Evolutionary conservation across 2,888 invertebrate genomes (phyloP).

Genomic region (Agrochola lota): DNA sequence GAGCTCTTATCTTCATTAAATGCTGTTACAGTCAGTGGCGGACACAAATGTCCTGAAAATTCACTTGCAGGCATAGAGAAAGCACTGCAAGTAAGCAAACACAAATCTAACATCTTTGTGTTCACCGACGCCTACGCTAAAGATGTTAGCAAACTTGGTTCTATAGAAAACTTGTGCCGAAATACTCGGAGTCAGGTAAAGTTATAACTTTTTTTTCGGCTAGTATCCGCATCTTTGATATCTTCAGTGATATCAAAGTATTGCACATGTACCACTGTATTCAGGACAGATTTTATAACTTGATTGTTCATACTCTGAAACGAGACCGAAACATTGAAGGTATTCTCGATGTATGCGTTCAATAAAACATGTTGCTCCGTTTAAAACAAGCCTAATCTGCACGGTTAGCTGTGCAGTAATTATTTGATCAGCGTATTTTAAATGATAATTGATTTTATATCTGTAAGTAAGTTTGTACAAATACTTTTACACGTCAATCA

Average conservation of each 20-base stretch:
- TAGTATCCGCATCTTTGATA: not conserved
- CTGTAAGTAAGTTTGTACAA: no score
- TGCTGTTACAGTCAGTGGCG: constrained; percentile 66
- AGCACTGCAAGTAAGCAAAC: constrained; percentile 73
- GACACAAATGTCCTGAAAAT: constrained; percentile 78
- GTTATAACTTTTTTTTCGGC: not conserved
- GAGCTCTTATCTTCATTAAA: constrained; percentile 63
- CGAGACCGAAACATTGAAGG: not conserved
- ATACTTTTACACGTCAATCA: no score
- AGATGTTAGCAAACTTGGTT: constrained; percentile 63
- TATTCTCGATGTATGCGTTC: not conserved
- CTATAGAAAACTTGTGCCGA: constrained; percentile 68
- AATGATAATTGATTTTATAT: no score
- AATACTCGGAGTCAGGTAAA: constrained; percentile 72
- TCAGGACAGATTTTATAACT: not conserved
- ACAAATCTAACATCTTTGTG: constrained; percentile 75
- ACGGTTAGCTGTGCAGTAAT: not conserved
- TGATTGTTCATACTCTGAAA: not conserved
- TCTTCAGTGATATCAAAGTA: not conserved
- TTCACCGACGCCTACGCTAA: constrained; percentile 82
- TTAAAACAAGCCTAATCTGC: not conserved
- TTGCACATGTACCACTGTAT: not conserved
- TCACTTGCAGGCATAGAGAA: constrained; percentile 78
- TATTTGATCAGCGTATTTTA: not conserved
- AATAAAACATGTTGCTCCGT: not conserved